A percentile compares a stretch with the other conserved stretches of the same genome.
These are phyloP conservation scores for Elysia chlorotica DNA, from an alignment of 1,140 invertebrate species.

Conservation along the genomic window DNA sequence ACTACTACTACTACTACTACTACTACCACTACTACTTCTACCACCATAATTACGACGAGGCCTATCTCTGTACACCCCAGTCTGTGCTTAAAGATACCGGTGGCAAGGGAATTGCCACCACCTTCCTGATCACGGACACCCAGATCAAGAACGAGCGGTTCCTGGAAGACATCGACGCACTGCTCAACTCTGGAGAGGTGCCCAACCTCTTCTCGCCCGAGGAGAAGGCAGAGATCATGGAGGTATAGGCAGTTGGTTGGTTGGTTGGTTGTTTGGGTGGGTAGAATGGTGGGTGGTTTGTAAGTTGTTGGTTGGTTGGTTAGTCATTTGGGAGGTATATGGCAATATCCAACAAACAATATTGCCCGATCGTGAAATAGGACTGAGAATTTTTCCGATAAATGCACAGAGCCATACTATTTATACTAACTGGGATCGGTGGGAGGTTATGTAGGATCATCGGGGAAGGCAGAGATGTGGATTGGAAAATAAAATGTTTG, in stretches of 20 bases:
- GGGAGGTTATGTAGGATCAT: too few species aligned
- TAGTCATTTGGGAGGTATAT: too few species aligned
- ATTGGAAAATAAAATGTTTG: too few species aligned
- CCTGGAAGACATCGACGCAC: slow-evolving; percentile 62
- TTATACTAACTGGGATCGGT: too few species aligned
- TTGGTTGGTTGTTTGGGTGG: background rate
- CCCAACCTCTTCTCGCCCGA: slow-evolving; percentile 63
- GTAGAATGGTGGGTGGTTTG: background rate
- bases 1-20: slow-evolving; percentile 12
- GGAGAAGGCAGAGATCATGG: slow-evolving; percentile 63
- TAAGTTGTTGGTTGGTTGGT: too few species aligned
- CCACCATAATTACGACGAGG: background rate
- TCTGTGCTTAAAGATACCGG: slow-evolving; percentile 56
- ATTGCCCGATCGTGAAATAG: too few species aligned
- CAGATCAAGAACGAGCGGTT: slow-evolving; percentile 64
- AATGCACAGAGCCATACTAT: too few species aligned
- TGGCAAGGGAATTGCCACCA: slow-evolving; percentile 54
- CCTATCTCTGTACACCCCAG: slow-evolving; percentile 28
- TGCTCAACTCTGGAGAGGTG: slow-evolving; percentile 63
- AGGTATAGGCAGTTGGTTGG: slow-evolving; percentile 45
- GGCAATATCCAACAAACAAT: too few species aligned
- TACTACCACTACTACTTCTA: slow-evolving; percentile 7
- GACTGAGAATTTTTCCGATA: too few species aligned
- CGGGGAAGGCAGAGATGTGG: too few species aligned
- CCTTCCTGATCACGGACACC: slow-evolving; percentile 62